Evolutionary conservation across 2,888 invertebrate species (phyloP), one percentile per base, ranked within the genome.

Genomic region (Melinopterus prodromus): DNA sequence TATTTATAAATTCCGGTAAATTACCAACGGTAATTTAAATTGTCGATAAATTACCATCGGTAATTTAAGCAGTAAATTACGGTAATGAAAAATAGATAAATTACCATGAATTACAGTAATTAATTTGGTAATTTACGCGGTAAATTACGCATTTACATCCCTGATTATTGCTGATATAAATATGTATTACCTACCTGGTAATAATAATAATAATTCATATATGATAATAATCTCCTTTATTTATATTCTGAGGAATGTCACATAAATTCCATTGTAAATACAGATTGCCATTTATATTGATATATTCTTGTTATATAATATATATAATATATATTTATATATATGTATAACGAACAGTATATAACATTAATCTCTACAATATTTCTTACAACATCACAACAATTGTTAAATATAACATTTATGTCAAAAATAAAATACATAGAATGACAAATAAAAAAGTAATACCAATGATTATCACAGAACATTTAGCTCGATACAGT

Each of bases 391-490:
- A 79, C 79, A 79, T 77, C 79, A 79, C 79, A 79, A 79, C 77
- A 79, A 79, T 75, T 78, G 72, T 78, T 72, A 72, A 78, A 72
- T 78, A 78, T 78, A 79, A 79, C 79, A 71, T 79, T 79, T 70
- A 77, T 71, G 71, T 79, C 76, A 71, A 79, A 76, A 79, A 85
- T 83, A 85, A 81, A 84, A 81, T 80, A 79, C 82, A 82, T 82
- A 82, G 69, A 79, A 77, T 37, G 76, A 71, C 76, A 71, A 35
- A 69, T 77, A 37, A 71, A 76, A 79, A 79, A 35, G 12, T 81
- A 81, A 82, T 77, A 81, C 75, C 75, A 78, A 77, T 78, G 69
- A 71, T 80, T 87, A 87, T 88, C 88, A 88, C 88, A 88, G 88
- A 87, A 87, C 86, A 86, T 84, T 87, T 86, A 87, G 83, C 84